Evolutionary conservation across 2,113 vertebrate genomes (phyloP), one percentile per base, ranked within the genome.

Genomic region (Eclectus roratus): DNA sequence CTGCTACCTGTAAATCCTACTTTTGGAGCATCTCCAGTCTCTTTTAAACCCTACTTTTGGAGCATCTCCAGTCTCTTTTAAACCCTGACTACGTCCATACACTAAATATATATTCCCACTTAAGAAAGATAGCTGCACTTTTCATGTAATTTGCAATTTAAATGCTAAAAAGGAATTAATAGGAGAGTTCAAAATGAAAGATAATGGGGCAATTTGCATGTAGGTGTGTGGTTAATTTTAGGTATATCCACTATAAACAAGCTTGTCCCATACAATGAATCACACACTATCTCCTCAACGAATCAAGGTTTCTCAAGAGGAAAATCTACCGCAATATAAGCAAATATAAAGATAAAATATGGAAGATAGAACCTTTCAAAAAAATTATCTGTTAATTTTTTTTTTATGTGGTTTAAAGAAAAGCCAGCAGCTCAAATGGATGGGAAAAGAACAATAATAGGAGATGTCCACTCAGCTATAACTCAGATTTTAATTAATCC

Each of bases 401-500:
- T 79, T 91, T 47, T 46, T 64, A 44, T 73, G 43, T 33, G 8
- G 35, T 60, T 93, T 92, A 31, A 93, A 92, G 31, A 60, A 78
- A 79, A 92, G 7, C 21, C n/a, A 85, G 52, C 49, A 41, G 6
- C 31, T 87, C 60, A 82, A n/a, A 29, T 58, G 31, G 70, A 70
- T 81, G 25, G 90, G 55, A 97, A 96, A 96, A 90, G 96, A 94
- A 72, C 29, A 94, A 50, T 70, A 88, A 88, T 77, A 18, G 31
- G 70, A 87, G 70, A 93, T 74, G 43, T 94, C 92, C 74, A 65
- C 41, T 97, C 72, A 95, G 35, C 63, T 95, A 93, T 93, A 96
- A 86, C 83, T 56, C 27, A 84, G 88, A 77, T 94, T 96, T 97
- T 96, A 97, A 97, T 97, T 97, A 97, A 94, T 86, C 43, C 37